A percentile compares a stretch with the other conserved stretches of the same genome.
These are phyloP conservation scores for Macheiramphus alcinus DNA, from an alignment of 2,113 vertebrate species.

Conservation along the genomic window DNA sequence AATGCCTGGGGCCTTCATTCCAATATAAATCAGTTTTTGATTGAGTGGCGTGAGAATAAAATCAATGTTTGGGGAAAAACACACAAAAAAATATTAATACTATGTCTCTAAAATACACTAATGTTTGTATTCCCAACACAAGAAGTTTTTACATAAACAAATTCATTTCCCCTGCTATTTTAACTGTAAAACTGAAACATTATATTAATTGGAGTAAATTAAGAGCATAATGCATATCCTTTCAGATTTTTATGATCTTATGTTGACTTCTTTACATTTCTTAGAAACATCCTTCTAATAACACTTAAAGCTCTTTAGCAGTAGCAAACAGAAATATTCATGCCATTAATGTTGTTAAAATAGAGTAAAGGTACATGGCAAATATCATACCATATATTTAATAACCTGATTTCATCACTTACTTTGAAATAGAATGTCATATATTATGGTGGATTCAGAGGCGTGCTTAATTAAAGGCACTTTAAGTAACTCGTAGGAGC, in stretches of 20 bases:
- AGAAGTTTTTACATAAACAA: not conserved
- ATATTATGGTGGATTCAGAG: rapidly evolving
- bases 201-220: not conserved
- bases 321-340: not conserved
- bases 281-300: not conserved
- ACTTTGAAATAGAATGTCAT: not conserved
- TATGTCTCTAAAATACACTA: rapidly evolving
- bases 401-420: not conserved
- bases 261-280: not conserved
- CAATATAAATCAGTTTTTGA: not conserved
- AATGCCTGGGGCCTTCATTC: not conserved
- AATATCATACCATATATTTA: not conserved
- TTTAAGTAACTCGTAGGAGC: not conserved
- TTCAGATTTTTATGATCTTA: not conserved
- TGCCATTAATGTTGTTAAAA: not conserved
- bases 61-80: not conserved
- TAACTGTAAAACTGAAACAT: not conserved
- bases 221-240: not conserved
- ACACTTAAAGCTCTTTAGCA: not conserved
- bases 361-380: not conserved
- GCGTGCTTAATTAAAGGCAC: rapidly evolving
- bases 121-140: not conserved
- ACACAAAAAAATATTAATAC: not conserved
- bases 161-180: not conserved
- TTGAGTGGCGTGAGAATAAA: not conserved